Evolutionary conservation across 2,113 vertebrate genomes (phyloP).

Genomic region (Mesembrinibis cayennensis): DNA sequence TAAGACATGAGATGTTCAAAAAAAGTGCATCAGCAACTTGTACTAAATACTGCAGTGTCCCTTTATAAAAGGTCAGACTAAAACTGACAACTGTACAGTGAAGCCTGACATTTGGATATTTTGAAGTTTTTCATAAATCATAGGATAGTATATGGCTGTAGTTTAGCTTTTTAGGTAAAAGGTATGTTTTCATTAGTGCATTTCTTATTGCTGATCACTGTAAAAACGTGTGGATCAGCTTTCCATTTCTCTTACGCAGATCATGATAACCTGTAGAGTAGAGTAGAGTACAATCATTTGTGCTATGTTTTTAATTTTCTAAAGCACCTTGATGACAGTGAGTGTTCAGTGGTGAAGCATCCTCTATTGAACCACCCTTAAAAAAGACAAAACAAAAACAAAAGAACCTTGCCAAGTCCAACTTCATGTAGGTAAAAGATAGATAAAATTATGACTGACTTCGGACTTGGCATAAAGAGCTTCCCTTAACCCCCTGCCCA

Average conservation of each 20-base stretch:
- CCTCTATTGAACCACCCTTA: conserved; percentile 81
- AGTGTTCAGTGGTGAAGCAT: conserved; percentile 85
- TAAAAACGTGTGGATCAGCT: conserved; percentile 79
- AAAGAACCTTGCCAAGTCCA: conserved; percentile 70
- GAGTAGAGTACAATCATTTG: conserved; percentile 84
- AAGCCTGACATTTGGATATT: conserved; percentile 87
- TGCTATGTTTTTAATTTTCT: conserved; percentile 85
- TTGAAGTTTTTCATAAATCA: conserved; percentile 86
- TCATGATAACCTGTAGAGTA: conserved; percentile 84
- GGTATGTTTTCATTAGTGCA: conserved; percentile 84
- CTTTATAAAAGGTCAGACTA: conserved; percentile 89
- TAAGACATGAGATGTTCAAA: conserved; percentile 98
- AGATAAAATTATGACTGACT: conserved; percentile 69
- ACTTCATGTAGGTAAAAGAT: conserved; percentile 72
- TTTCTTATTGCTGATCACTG: conserved; percentile 82
- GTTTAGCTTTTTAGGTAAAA: conserved; percentile 85
- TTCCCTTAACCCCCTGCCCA: conserved; percentile 77
- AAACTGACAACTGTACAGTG: conserved; percentile 82
- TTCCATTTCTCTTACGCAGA: conserved; percentile 82
- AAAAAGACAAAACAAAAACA: conserved; percentile 42
- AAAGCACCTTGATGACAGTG: conserved; percentile 88
- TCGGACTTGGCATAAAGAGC: conserved; percentile 75
- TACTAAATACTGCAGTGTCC: conserved; percentile 97
- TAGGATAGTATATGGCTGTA: conserved; percentile 84
- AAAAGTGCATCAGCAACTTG: conserved; percentile 90